These are phyloP conservation scores for Seira sanloemensis DNA, from an alignment of 2,888 invertebrate genomes.

Conservation along the genomic window DNA sequence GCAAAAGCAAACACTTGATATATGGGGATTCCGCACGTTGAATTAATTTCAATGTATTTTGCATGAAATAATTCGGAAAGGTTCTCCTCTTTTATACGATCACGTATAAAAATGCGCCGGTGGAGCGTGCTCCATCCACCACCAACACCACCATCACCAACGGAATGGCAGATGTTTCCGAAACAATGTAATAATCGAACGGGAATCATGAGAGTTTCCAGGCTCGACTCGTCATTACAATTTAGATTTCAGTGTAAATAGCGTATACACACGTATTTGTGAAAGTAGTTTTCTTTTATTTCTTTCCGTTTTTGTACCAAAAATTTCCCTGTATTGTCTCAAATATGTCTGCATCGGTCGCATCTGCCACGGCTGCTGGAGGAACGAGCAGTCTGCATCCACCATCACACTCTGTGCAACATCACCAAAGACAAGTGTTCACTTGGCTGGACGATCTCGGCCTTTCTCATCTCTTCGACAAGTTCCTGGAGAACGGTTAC, in stretches of 20 bases:
- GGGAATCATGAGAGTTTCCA: background rate
- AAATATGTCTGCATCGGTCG: conserved; percentile 55
- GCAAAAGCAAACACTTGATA: too few species aligned
- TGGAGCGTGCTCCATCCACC: background rate
- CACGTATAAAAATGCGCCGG: conserved; percentile 7
- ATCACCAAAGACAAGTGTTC: conserved; percentile 64
- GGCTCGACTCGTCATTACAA: background rate
- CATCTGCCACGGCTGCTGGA: conserved; percentile 8
- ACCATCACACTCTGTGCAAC: conserved; percentile 22
- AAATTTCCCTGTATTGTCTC: background rate
- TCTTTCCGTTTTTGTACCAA: too few species aligned
- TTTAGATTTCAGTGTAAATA: background rate
- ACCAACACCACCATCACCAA: background rate
- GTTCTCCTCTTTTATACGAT: background rate
- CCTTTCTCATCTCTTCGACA: conserved; percentile 70
- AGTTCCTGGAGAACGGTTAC: conserved; percentile 68
- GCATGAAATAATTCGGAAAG: background rate
- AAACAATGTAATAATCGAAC: background rate
- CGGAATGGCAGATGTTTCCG: conserved; percentile 22
- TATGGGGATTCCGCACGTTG: conserved; percentile 25
- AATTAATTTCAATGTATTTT: conserved; percentile 51
- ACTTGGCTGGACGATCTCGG: conserved; percentile 69
- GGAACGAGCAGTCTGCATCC: conserved; percentile 37
- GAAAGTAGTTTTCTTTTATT: background rate
- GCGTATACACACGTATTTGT: background rate